These are phyloP conservation scores for Actias luna DNA, from an alignment of 2,888 invertebrate genomes.

Conservation along the genomic window DNA sequence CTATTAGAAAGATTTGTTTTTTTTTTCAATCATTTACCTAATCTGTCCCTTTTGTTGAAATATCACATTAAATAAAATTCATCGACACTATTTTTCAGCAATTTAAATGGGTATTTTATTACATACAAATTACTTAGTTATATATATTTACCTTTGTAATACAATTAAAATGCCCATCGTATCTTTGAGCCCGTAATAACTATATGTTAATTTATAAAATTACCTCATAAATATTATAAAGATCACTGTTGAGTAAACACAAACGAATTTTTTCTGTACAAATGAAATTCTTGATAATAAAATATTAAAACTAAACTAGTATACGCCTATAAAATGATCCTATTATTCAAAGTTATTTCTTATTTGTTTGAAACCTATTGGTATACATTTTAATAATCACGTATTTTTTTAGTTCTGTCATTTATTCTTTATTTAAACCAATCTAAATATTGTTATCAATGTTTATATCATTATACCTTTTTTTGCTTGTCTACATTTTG, in stretches of 20 bases:
- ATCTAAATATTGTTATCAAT: too few relatives aligned
- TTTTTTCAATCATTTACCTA: background rate
- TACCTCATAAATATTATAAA: background rate
- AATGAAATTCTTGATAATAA: background rate
- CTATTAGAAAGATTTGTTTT: background rate
- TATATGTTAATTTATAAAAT: background rate
- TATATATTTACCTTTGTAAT: background rate
- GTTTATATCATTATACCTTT: too few relatives aligned
- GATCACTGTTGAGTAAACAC: conserved; percentile 1
- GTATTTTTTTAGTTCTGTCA: too few relatives aligned
- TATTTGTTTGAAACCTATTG: background rate
- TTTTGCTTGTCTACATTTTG: too few relatives aligned
- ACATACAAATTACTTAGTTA: background rate
- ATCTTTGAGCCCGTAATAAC: conserved; percentile 12
- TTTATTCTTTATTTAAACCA: too few relatives aligned
- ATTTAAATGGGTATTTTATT: background rate
- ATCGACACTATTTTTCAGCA: background rate
- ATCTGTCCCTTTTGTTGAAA: background rate
- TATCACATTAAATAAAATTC: background rate
- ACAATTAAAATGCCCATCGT: conserved; percentile 14
- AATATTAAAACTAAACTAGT: background rate
- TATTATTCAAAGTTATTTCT: background rate
- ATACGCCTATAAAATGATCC: background rate
- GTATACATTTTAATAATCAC: too few relatives aligned
- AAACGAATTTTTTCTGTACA: background rate